Evolutionary conservation across 92 coral and sea anemone species (phyloP).

Genomic region (Paramuricea clavata): DNA sequence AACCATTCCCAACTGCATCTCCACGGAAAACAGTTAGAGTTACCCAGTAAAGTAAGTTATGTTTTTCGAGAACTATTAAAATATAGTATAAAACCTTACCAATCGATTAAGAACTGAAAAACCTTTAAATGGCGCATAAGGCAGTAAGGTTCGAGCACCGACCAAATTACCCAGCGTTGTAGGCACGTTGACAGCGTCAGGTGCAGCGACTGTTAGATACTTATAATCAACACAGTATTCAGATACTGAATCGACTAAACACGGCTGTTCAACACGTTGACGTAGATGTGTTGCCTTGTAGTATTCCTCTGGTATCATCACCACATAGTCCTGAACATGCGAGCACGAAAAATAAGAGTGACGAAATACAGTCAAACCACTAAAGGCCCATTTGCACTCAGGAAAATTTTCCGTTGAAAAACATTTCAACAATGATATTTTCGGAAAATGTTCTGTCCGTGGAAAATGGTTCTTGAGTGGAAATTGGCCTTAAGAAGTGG

Average conservation of each 20-base stretch:
- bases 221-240: slow-evolving; percentile 76
- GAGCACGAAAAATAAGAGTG: no score
- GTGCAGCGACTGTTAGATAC: slow-evolving; percentile 65
- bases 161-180: slow-evolving; percentile 71
- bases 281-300: slow-evolving; percentile 79
- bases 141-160: slow-evolving; percentile 52
- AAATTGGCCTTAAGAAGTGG: no score
- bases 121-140: slow-evolving; percentile 41
- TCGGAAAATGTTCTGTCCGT: no score
- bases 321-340: slow-evolving; percentile 95
- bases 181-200: slow-evolving; percentile 69
- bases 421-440: no score
- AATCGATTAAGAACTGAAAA: neutral
- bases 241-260: slow-evolving; percentile 65
- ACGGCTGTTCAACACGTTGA: slow-evolving; percentile 73
- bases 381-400: no score
- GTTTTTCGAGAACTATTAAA: no score
- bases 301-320: slow-evolving; percentile 91
- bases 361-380: no score
- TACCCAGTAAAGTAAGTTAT: neutral
- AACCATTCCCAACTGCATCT: no score
- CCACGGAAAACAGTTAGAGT: no score
- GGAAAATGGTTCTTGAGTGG: no score
- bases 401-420: no score
- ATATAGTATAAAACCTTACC: neutral